phyloP scores from a whole-genome alignment of 2,888 invertebrate species.

The Harpalus rufipes region DNA sequence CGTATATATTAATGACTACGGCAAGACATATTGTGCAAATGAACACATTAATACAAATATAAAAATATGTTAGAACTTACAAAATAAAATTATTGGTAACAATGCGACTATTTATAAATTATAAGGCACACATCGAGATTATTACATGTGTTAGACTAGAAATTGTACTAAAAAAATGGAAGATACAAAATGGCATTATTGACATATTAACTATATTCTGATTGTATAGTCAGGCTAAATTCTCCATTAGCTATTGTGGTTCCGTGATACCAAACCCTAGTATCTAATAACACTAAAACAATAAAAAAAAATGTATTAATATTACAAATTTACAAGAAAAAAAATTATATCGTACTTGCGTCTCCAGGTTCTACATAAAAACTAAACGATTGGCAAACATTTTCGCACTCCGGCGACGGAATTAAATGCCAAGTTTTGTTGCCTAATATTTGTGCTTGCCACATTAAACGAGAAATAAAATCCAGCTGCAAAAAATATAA shows the following conservation, averaged over 20 bases:
- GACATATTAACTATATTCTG: conserved; percentile 88
- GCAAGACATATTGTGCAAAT: conserved; percentile 10
- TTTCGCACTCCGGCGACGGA: conserved; percentile 93
- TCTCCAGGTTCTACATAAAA: conserved; percentile 92
- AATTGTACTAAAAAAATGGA: not conserved
- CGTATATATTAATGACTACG: not conserved
- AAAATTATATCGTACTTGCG: conserved; percentile 82
- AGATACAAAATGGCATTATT: conserved; percentile 8
- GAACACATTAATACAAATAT: conserved; percentile 16
- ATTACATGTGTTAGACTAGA: conserved; percentile 41
- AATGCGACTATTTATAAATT: conserved; percentile 41
- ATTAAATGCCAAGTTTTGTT: conserved; percentile 91
- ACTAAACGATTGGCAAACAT: conserved; percentile 85
- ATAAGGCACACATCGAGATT: conserved; percentile 48
- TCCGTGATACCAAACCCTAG: conserved; percentile 94
- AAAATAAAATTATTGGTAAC: conserved; percentile 43
- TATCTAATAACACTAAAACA: conserved; percentile 88
- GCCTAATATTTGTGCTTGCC: conserved; percentile 95
- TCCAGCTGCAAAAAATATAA: conserved; percentile 83
- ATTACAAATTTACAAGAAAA: not conserved
- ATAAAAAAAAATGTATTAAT: conserved; percentile 66
- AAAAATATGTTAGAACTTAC: not conserved
- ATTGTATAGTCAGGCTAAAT: conserved; percentile 93
- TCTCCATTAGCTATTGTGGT: conserved; percentile 89
- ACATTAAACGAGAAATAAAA: conserved; percentile 93